phyloP scores from a whole-genome alignment of 2,888 invertebrate species.

The Cancer borealis region DNA sequence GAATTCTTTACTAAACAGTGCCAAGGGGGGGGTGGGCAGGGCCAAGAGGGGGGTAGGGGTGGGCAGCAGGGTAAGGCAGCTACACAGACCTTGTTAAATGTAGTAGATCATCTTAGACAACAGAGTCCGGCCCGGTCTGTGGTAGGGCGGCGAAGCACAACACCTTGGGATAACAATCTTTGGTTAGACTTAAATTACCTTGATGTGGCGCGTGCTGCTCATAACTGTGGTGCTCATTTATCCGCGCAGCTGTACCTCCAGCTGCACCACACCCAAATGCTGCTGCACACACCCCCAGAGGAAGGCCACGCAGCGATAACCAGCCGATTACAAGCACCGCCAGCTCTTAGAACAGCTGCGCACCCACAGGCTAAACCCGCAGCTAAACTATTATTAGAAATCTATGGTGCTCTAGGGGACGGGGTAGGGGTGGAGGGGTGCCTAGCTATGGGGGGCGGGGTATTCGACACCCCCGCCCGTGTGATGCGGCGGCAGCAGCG shows the following conservation, averaged over 20 bases:
- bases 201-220: constrained; percentile 88
- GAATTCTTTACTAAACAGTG: constrained; percentile 55
- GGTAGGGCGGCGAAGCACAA: neutral
- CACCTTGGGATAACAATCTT: constrained; percentile 80
- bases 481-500: constrained; percentile 55
- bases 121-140: too few relatives aligned
- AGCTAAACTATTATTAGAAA: constrained; percentile 50
- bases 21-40: neutral
- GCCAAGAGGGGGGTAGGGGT: too few relatives aligned
- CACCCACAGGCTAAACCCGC: constrained; percentile 21
- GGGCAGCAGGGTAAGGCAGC: neutral
- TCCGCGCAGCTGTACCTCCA: constrained; percentile 89
- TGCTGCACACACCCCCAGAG: neutral
- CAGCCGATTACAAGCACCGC: neutral
- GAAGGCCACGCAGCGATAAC: neutral
- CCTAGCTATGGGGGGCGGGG: constrained; percentile 45
- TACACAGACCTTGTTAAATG: neutral
- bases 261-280: constrained; percentile 79
- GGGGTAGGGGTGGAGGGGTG: constrained; percentile 75
- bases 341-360: neutral
- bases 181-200: constrained; percentile 87
- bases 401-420: constrained; percentile 70
- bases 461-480: constrained; percentile 4
- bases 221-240: constrained; percentile 87
- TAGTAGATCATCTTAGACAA: neutral